phyloP scores from a whole-genome alignment of 2,113 vertebrate genomes.

The Zosterops japonicus region DNA sequence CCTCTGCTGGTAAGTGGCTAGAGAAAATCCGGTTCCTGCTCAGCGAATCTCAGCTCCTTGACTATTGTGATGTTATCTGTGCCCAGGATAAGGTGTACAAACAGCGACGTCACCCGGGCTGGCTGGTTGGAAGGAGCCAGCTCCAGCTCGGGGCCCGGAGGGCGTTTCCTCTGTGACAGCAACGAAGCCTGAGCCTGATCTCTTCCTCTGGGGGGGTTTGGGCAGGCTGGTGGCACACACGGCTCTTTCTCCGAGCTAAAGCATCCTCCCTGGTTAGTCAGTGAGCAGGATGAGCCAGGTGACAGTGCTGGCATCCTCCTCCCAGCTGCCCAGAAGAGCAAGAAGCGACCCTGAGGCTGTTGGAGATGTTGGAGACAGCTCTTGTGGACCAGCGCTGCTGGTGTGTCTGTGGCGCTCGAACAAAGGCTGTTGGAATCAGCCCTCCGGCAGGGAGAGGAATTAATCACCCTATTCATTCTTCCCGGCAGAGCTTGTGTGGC shows the following conservation, averaged over 20 bases:
- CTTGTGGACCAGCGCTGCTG: neutral
- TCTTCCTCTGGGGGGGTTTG: neutral
- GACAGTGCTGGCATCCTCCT: neutral
- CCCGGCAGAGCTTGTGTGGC: neutral
- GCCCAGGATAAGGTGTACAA: neutral
- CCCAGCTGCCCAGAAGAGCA: neutral
- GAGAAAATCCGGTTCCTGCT: neutral
- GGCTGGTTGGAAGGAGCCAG: neutral
- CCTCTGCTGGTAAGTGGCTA: neutral
- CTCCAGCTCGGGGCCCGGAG: neutral
- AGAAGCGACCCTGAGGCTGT: neutral
- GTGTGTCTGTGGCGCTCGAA: neutral
- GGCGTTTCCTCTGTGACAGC: neutral
- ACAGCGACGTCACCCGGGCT: neutral
- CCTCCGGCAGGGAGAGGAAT: neutral
- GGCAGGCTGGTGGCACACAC: neutral
- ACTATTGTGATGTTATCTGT: neutral
- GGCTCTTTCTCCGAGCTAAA: neutral
- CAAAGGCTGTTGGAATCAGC: conserved; percentile 44
- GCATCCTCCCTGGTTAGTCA: neutral
- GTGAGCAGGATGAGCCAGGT: neutral
- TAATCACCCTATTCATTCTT: conserved; percentile 36
- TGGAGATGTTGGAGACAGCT: neutral
- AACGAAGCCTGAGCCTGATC: neutral
- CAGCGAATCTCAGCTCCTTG: neutral